Conservation (phyloP, 2,113 vertebrate species). For the Hymenochirus boettgeri region DNA sequence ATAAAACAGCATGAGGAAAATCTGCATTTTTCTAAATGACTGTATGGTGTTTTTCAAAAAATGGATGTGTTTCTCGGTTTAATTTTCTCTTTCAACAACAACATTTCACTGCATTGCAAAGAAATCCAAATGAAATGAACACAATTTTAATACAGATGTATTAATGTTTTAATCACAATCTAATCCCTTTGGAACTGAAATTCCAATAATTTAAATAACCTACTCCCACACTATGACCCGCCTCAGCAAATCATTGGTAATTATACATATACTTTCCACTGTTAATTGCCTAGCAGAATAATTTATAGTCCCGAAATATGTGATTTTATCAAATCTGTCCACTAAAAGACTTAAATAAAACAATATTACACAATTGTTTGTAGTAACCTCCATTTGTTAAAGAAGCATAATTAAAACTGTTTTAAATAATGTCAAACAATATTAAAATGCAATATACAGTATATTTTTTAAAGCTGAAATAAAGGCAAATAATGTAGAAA, state of each 20-base stretch:
- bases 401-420: neutral
- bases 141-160: conserved; percentile 10
- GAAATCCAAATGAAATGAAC: conserved; percentile 11
- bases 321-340: neutral
- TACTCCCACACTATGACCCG: conserved; percentile 8
- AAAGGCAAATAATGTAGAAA: too few species aligned
- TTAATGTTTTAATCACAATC: conserved; percentile 20
- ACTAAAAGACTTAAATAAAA: conserved; percentile 17
- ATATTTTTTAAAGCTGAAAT: too few species aligned
- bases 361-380: neutral
- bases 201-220: conserved; percentile 20
- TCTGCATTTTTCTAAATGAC: conserved; percentile 12
- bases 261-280: conserved; percentile 13
- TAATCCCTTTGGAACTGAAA: conserved; percentile 19
- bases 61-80: conserved; percentile 2
- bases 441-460: too few species aligned
- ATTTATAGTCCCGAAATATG: conserved; percentile 3
- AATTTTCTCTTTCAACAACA: conserved; percentile 21
- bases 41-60: conserved; percentile 6
- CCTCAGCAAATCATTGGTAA: conserved; percentile 23
- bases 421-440: too few species aligned
- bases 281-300: conserved; percentile 18
- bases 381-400: neutral
- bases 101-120: neutral
- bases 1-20: conserved; percentile 1